Base-by-base conservation (phyloP, 2,113 vertebrate species). In the Crotalus helleri region DNA sequence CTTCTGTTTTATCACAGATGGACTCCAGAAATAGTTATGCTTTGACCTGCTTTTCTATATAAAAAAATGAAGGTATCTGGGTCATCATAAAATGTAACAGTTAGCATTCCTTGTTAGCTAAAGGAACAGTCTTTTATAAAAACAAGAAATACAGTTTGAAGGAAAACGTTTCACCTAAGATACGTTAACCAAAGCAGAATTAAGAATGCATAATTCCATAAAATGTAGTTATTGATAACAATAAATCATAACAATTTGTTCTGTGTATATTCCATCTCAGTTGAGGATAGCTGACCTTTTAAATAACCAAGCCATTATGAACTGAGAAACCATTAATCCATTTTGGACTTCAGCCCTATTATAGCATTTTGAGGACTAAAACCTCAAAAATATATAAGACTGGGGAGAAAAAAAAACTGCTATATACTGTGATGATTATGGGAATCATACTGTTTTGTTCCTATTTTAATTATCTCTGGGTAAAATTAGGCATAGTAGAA, bases 21-120 rank as follows among this genome's bases (percentile, higher is more conserved):
- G 57, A 64, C 90, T 93, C 92, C 74, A 90, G 54, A 90, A 93
- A 64, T 87, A 90, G 57, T 90, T 93, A 33, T 6, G 11, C 17
- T 33, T 87, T 93, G 89, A 87, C 89, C 88, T 93, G 89, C 74
- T 93, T 90, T 93, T 90, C 57, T 54, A 44, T 54, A 93, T 44
- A n/a, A 61, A 64, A 64, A 90, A 55, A 54, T 53, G 29, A 57
- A 93, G 55, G 23, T 93, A 90, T 87, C 44, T 93, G 57, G 74
- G 88, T 93, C 81, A 90, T 85, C 44, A 53, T 81, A 89, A 81
- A 44, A 57, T n/a, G 39, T 89, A 39, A 44, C 19, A 9, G 23
- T 87, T 90, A 85, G 13, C 61, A 74, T 7, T 61, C 21, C 39
- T 39, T 11, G 23, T 49, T 90, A 58, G 11, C 64, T 53, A 89